Base-by-base conservation (phyloP, 2,113 vertebrate species). In the Poecile atricapillus region DNA sequence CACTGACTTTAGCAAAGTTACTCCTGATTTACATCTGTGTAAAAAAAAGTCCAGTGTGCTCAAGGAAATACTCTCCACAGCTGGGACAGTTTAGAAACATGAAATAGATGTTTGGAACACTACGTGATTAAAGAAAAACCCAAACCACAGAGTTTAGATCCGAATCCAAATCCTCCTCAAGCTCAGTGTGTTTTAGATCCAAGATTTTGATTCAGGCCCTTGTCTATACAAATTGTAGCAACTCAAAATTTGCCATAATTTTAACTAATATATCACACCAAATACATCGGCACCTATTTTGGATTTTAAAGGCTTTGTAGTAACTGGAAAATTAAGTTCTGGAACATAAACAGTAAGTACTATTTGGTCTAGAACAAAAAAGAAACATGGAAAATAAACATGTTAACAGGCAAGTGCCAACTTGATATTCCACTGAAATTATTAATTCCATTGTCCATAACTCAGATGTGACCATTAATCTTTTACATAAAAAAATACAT, bases 71-170 rank as follows among this genome's bases (percentile, higher is more conserved):
- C 43, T 87, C 74, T 19, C 35, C 62, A 94, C 95, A 97, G 94
- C 92, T 96, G 95, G 93, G 88, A 94, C 71, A 94, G 90, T 78
- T 97, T 97, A 96, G 68, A 94, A 60, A 88, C 79, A 97, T 65
- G 68, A 96, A 95, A 96, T 77, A 87, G 71, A 95, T 91, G 79
- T 93, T 94, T 90, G 68, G 83, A 94, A 92, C 85, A 95, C 79
- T 87, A 95, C 90, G 87, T 96, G 95, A 96, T 94, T 94, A 95
- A 97, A 94, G 85, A 88, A 94, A 91, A 88, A 79, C 47, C 39
- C 64, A 94, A 88, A 93, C 94, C 94, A 93, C 90, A 86, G 59
- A 64, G 63, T 95, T 95, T 47, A 91, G 68, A 96, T 93, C 85
- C 71, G 24, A 88, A 86, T 93, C 87, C 93, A 97, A 96, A 90